Conservation (phyloP, 2,888 invertebrate genomes). For the Coronaproctus castanopsis region DNA sequence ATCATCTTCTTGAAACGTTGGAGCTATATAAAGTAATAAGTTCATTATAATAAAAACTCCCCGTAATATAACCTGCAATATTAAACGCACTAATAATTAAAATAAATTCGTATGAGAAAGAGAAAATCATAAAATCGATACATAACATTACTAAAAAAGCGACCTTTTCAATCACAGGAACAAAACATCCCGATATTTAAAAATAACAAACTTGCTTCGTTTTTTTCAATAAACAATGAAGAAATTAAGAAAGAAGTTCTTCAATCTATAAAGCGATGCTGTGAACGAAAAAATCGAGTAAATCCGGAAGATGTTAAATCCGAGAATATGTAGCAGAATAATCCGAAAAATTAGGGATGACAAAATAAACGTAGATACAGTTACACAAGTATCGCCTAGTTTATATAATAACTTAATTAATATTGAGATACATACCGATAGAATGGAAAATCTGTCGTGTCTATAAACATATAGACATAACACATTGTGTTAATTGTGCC, state of each 20-base stretch:
- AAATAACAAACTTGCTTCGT: neutral
- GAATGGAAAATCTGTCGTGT: neutral
- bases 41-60: too few relatives aligned
- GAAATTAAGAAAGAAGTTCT: neutral
- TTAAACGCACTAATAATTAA: too few relatives aligned
- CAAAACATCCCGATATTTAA: too few relatives aligned
- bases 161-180: too few relatives aligned
- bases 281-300: neutral
- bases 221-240: neutral
- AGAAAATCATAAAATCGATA: too few relatives aligned
- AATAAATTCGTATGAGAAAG: too few relatives aligned
- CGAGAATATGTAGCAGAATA: neutral
- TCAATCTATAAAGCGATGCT: neutral
- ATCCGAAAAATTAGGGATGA: neutral
- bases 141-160: too few relatives aligned
- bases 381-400: neutral
- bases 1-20: too few relatives aligned
- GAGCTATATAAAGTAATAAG: too few relatives aligned
- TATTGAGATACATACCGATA: neutral
- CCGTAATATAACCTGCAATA: too few relatives aligned
- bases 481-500: neutral
- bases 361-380: neutral
- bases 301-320: neutral
- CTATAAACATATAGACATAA: neutral
- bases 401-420: neutral